phyloP scores from a whole-genome alignment of 2,888 invertebrate genomes.

The Eilema depressum region DNA sequence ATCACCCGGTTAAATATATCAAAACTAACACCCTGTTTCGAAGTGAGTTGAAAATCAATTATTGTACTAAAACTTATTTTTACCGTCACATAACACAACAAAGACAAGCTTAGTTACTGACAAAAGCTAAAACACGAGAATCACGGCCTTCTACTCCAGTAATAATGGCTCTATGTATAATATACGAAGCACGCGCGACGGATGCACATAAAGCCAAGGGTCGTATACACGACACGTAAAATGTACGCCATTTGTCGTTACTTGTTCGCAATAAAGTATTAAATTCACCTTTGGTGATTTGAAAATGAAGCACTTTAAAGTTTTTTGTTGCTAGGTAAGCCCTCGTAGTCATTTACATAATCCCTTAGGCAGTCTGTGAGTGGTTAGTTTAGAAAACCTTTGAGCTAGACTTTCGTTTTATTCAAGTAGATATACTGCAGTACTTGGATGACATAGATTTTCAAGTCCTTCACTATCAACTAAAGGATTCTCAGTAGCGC shows the following conservation, averaged over 20 bases:
- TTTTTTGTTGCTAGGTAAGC: conserved; percentile 15
- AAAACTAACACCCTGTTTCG: not conserved
- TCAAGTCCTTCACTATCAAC: too few relatives aligned
- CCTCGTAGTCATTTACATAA: not conserved
- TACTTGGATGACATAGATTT: too few relatives aligned
- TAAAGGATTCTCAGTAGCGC: too few relatives aligned
- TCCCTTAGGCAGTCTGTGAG: not conserved
- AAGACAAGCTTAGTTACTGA: not conserved
- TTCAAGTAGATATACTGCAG: too few relatives aligned
- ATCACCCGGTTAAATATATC: too few relatives aligned
- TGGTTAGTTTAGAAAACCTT: not conserved
- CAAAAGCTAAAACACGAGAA: not conserved
- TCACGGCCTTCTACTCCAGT: not conserved
- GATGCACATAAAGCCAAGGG: conserved; percentile 21
- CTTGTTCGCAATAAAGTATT: conserved; percentile 46
- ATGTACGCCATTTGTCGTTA: conserved; percentile 48
- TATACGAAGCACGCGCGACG: conserved; percentile 15
- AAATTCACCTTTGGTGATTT: conserved; percentile 48
- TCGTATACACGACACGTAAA: conserved; percentile 30
- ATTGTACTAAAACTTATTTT: not conserved
- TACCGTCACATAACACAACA: too few relatives aligned
- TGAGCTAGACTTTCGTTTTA: not conserved
- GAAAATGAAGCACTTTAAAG: conserved; percentile 18
- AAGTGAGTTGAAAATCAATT: not conserved
- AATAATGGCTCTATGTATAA: conserved; percentile 17